Percentiles rank a stretch among this genome's conserved stretches.
phyloP scores from a whole-genome alignment of 2,113 vertebrate genomes.

The Melanocharis versteri region DNA sequence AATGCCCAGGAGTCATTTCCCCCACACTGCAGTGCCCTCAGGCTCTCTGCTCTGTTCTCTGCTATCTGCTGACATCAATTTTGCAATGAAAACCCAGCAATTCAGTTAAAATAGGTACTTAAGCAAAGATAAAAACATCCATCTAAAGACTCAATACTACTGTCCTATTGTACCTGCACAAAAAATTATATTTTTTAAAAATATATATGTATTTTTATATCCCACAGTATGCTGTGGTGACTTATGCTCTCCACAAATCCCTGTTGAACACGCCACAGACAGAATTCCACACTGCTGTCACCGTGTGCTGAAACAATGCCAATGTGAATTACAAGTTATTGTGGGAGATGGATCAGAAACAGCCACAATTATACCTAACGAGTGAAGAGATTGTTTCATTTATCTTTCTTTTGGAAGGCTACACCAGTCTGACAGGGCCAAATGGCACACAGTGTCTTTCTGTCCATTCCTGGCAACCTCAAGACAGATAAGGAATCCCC shows the following conservation, averaged over 20 bases:
- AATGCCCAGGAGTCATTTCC: not conserved
- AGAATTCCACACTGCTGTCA: not conserved
- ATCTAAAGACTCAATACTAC: not conserved
- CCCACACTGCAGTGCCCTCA: not conserved
- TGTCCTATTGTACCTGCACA: not conserved
- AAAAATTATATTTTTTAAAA: not conserved
- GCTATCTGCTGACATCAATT: not conserved
- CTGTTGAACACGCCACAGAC: not conserved
- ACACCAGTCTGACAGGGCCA: not conserved
- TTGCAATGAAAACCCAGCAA: not conserved
- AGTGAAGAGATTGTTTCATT: not conserved
- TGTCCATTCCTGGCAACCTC: not conserved
- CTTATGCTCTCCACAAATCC: not conserved
- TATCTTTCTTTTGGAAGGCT: not conserved
- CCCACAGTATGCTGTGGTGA: not conserved
- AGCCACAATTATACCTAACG: not conserved
- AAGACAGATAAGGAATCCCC: not conserved
- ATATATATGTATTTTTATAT: not conserved
- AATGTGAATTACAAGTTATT: not conserved
- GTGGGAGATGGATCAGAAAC: not conserved
- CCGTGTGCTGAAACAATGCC: not conserved
- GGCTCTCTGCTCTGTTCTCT: not conserved
- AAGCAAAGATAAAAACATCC: not conserved
- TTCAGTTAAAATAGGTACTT: not conserved
- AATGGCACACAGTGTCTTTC: fast-evolving